Percentiles rank a stretch among this genome's conserved stretches.
Evolutionary conservation across 2,888 invertebrate species (phyloP).

Genomic region (Noctua comes): DNA sequence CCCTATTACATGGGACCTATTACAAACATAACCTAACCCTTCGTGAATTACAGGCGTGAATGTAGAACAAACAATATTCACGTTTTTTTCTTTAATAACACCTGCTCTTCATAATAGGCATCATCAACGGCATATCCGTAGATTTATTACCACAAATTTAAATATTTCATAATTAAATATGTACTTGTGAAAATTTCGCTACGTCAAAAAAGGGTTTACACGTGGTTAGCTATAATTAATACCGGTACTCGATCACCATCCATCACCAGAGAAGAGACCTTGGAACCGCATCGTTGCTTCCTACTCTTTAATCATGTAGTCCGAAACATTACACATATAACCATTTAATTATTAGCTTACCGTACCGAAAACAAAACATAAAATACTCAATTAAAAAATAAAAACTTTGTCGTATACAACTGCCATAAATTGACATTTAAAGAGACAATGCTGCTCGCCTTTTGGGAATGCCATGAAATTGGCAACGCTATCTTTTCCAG

Average conservation of each 20-base stretch:
- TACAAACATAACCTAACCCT: no score
- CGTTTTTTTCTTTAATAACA: background rate
- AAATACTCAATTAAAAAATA: background rate
- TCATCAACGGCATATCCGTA: background rate
- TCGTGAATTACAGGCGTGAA: no score
- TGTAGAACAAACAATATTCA: background rate
- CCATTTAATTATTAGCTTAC: background rate
- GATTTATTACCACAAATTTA: background rate
- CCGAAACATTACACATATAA: constrained; percentile 18
- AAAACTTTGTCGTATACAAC: background rate
- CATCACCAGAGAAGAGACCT: constrained; percentile 49
- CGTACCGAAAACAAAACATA: background rate
- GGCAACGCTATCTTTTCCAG: constrained; percentile 7
- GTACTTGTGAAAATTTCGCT: constrained; percentile 10
- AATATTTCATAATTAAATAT: constrained; percentile 26
- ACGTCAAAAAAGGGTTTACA: constrained; percentile 44
- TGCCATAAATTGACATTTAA: constrained; percentile 24
- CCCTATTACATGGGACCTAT: no score
- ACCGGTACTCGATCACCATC: constrained; percentile 53
- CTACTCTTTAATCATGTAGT: constrained; percentile 37
- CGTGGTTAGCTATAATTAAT: constrained; percentile 39
- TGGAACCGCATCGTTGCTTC: constrained; percentile 31
- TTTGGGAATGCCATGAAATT: constrained; percentile 18
- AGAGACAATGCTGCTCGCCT: background rate
- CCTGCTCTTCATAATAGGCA: background rate